phyloP scores from a whole-genome alignment of 2,113 vertebrate species.

The Phocoena sinus region DNA sequence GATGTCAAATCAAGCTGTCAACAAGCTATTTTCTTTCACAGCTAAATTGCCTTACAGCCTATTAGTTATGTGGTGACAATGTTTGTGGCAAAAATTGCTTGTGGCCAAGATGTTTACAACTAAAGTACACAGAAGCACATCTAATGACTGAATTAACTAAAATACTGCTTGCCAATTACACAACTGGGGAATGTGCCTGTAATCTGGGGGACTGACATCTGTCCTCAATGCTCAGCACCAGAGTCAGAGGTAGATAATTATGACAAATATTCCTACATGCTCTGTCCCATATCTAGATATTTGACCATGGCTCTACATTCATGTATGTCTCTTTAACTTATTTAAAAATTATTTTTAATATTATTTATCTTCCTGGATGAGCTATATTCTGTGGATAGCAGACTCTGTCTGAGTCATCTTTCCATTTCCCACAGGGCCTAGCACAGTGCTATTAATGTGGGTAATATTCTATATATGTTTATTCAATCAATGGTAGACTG shows the following conservation, averaged over 20 bases:
- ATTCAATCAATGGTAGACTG: neutral
- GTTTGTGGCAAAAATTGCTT: neutral
- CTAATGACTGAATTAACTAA: neutral
- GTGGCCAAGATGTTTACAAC: neutral
- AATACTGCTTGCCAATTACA: neutral
- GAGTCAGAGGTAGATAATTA: neutral
- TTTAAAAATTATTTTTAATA: neutral
- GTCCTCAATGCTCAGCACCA: neutral
- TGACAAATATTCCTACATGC: accelerated
- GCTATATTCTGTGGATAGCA: neutral
- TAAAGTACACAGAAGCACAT: neutral
- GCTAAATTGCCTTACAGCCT: neutral
- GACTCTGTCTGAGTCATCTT: neutral
- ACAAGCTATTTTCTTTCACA: neutral
- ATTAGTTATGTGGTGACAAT: neutral
- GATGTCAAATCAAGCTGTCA: neutral
- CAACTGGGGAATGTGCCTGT: neutral
- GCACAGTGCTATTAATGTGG: neutral
- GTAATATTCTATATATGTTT: neutral
- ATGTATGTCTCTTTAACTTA: neutral
- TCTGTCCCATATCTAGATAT: neutral
- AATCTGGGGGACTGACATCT: neutral
- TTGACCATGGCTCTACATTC: neutral
- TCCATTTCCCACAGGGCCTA: neutral
- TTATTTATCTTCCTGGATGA: neutral